A percentile compares a stretch with the other conserved stretches of the same genome.
phyloP scores from a whole-genome alignment of 1,140 invertebrate genomes.

The Sinella curviseta region DNA sequence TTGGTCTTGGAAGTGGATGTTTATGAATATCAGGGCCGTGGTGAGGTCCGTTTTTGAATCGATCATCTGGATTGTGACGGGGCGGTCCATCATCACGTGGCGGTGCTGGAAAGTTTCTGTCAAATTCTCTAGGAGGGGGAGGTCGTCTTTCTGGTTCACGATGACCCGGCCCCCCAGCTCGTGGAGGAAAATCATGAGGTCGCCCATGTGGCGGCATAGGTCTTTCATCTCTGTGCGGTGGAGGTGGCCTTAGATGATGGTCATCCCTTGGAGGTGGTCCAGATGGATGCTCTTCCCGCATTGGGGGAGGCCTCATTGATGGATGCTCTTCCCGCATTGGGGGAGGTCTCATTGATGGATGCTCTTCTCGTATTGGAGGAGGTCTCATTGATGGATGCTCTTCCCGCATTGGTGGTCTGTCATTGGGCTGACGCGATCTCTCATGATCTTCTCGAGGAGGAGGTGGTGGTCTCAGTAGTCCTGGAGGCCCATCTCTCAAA shows the following conservation, averaged over 20 bases:
- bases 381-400: not conserved
- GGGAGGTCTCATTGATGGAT: conserved; percentile 55
- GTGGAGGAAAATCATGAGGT: not conserved
- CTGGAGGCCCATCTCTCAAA: conserved; percentile 4
- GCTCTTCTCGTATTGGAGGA: conserved; percentile 48
- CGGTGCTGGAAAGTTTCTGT: not conserved
- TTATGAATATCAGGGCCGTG: not conserved
- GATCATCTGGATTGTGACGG: not conserved
- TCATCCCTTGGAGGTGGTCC: conserved; percentile 8
- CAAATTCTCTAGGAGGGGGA: not conserved
- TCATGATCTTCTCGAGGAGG: not conserved
- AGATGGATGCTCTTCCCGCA: not conserved
- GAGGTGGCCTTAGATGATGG: conserved; percentile 8
- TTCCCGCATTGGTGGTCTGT: not conserved
- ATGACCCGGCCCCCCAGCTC: not conserved
- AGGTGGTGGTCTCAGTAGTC: not conserved
- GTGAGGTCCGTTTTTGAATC: not conserved
- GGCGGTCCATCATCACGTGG: not conserved
- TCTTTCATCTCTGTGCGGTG: conserved; percentile 1
- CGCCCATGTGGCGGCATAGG: not conserved
- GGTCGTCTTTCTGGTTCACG: not conserved
- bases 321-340: not conserved
- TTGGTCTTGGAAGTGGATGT: not conserved
- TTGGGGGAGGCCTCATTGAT: not conserved
- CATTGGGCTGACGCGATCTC: not conserved